Conservation (phyloP, 2,888 invertebrate genomes). For the Meghimatium bilineatum region DNA sequence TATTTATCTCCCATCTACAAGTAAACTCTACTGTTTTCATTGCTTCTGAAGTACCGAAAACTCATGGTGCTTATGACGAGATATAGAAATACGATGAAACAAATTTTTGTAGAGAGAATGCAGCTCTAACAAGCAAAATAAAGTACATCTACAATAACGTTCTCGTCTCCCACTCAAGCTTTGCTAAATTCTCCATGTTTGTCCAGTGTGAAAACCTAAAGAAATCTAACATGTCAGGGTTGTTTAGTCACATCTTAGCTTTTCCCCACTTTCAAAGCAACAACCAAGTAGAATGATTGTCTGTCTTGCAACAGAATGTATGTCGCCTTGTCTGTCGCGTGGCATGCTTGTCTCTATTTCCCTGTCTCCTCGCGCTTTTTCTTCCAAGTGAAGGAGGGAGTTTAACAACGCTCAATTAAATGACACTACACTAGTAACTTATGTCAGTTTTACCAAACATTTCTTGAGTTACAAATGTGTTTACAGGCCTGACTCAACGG, state of each 20-base stretch:
- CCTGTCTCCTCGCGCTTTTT: slow-evolving; percentile 1
- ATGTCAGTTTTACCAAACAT: background rate
- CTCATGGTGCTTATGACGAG: no score
- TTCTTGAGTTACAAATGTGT: background rate
- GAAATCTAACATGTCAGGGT: background rate
- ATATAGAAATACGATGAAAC: no score
- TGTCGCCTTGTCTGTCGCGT: background rate
- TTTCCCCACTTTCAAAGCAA: no score
- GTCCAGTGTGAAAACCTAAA: no score
- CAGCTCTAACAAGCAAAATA: no score
- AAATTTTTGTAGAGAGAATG: no score
- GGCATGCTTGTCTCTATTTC: background rate
- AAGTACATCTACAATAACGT: no score
- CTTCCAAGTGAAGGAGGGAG: background rate
- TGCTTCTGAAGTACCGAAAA: no score
- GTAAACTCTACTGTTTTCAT: no score
- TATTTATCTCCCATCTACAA: no score
- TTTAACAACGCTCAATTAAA: background rate
- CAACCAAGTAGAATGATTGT: background rate
- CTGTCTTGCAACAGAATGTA: background rate
- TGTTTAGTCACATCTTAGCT: background rate
- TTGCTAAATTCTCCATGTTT: no score
- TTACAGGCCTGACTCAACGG: background rate
- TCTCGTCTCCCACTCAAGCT: no score
- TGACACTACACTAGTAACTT: background rate